Conservation (phyloP, 2,888 invertebrate genomes). For the Trachelus tabidus region DNA sequence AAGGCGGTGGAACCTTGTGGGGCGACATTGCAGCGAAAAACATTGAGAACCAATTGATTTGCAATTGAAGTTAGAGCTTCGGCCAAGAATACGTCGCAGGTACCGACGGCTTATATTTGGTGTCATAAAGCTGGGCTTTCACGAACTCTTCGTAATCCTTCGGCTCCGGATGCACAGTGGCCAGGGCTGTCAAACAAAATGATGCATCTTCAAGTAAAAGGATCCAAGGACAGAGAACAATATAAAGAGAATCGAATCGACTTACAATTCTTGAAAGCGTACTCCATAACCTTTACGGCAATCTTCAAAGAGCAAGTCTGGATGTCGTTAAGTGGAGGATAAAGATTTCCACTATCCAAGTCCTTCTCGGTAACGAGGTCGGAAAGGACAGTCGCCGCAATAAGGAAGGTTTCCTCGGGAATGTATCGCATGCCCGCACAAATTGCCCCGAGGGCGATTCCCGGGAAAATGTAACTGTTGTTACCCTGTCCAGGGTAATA, state of each 20-base stretch:
- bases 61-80: constrained; percentile 53
- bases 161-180: constrained; percentile 84
- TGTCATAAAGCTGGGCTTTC: constrained; percentile 84
- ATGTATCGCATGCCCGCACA: constrained; percentile 90
- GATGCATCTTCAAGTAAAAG: neutral
- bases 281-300: constrained; percentile 83
- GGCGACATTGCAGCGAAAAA: no score
- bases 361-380: constrained; percentile 84
- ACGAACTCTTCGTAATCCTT: constrained; percentile 78
- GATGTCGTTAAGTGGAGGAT: constrained; percentile 89
- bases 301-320: constrained; percentile 89
- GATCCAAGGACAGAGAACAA: constrained; percentile 4
- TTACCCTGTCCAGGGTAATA: constrained; percentile 96
- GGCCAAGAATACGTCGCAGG: constrained; percentile 76
- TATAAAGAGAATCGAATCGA: constrained; percentile 19
- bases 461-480: constrained; percentile 98
- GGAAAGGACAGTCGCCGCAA: constrained; percentile 88
- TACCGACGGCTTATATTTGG: constrained; percentile 75
- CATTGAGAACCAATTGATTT: no score
- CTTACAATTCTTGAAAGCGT: constrained; percentile 82
- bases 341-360: constrained; percentile 86
- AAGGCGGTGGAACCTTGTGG: no score
- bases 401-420: constrained; percentile 90
- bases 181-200: constrained; percentile 72
- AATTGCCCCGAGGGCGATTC: constrained; percentile 90